Percentiles rank a stretch among this genome's conserved stretches.
These are phyloP conservation scores for Procambarus virginalis DNA, from an alignment of 1,140 invertebrate genomes.

Conservation along the genomic window DNA sequence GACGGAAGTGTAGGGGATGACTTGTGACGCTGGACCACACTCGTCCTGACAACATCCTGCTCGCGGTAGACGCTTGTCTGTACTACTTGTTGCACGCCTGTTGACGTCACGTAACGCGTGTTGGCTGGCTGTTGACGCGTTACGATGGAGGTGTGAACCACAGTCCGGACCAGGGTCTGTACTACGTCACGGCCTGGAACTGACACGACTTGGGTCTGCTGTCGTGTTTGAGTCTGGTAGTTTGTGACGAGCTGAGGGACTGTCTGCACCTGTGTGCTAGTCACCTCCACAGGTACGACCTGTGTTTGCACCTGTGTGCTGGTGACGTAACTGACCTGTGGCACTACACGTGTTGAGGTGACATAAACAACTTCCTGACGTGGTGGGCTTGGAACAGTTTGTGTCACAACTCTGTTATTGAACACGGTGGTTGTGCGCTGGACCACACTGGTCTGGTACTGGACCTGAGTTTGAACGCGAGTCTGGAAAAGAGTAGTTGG, in stretches of 20 bases:
- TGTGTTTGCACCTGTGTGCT: slow-evolving; percentile 45
- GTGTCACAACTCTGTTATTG: slow-evolving; percentile 38
- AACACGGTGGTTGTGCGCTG: slow-evolving; percentile 15
- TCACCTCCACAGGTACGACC: slow-evolving; percentile 42
- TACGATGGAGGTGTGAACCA: slow-evolving; percentile 46
- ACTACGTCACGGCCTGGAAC: slow-evolving; percentile 25
- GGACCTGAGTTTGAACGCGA: slow-evolving; percentile 45
- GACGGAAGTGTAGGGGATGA: slow-evolving; percentile 45
- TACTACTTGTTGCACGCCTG: slow-evolving; percentile 39
- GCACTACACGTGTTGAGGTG: slow-evolving; percentile 50
- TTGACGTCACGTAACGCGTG: slow-evolving; percentile 28
- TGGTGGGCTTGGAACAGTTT: slow-evolving; percentile 45
- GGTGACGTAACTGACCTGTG: slow-evolving; percentile 51
- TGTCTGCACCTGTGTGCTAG: slow-evolving; percentile 35
- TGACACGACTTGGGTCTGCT: slow-evolving; percentile 38
- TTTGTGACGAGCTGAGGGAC: slow-evolving; percentile 15
- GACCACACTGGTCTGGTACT: slow-evolving; percentile 54
- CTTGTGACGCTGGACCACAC: slow-evolving; percentile 29
- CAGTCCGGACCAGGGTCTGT: slow-evolving; percentile 43
- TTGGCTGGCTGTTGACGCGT: slow-evolving; percentile 29
- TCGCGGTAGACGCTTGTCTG: slow-evolving; percentile 32
- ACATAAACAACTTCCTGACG: slow-evolving; percentile 19
- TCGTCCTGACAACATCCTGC: slow-evolving; percentile 20
- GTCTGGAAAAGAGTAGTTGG: slow-evolving; percentile 52
- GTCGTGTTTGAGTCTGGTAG: slow-evolving; percentile 41